These are phyloP conservation scores for Chroicocephalus ridibundus DNA, from an alignment of 2,113 vertebrate genomes.

Conservation along the genomic window DNA sequence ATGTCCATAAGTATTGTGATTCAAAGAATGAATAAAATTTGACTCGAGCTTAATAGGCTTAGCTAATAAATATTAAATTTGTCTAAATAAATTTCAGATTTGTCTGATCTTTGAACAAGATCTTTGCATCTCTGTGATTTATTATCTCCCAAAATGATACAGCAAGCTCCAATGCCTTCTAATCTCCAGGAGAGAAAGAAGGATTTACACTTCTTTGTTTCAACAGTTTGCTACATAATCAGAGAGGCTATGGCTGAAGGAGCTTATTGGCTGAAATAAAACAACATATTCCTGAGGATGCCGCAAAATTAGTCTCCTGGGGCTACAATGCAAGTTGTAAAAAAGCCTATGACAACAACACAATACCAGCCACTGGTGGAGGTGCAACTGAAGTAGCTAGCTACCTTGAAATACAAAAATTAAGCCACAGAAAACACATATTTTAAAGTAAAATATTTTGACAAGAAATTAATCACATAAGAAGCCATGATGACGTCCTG, in stretches of 20 bases:
- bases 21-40: not conserved
- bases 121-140: not conserved
- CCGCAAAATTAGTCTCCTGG: not conserved
- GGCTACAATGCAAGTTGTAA: not conserved
- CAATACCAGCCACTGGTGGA: not conserved
- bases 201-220: not conserved
- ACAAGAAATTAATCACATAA: not conserved
- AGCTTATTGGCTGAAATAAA: not conserved
- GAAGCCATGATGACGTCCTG: not conserved
- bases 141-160: not conserved
- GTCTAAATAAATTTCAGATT: not conserved
- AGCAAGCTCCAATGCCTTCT: not conserved
- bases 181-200: not conserved
- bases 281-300: not conserved
- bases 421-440: not conserved
- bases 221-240: not conserved
- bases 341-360: not conserved
- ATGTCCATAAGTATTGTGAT: not conserved
- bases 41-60: not conserved
- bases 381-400: not conserved
- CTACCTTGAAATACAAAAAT: not conserved
- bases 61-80: not conserved
- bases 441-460: not conserved
- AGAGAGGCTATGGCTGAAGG: not conserved
- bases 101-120: not conserved